These are phyloP conservation scores for Tetramorium simillimum DNA, from an alignment of 1,140 invertebrate genomes.

Conservation along the genomic window DNA sequence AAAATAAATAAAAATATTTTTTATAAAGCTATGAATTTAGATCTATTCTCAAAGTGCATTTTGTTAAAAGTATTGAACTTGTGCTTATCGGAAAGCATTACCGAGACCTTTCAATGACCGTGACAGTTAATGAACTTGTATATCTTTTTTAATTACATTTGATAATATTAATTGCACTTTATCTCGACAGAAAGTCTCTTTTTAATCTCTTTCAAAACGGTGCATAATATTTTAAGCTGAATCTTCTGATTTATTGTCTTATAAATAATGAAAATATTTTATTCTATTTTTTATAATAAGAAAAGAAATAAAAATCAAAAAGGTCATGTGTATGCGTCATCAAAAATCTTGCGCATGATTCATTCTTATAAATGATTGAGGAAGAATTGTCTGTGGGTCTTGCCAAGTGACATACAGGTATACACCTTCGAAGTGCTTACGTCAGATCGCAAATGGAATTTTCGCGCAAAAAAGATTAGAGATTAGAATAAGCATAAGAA, in stretches of 20 bases:
- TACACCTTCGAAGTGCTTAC: neutral
- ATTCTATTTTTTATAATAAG: neutral
- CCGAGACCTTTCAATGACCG: neutral
- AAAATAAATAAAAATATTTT: neutral
- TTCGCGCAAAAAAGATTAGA: neutral
- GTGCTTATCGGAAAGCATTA: neutral
- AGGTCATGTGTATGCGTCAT: neutral
- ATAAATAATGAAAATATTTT: neutral
- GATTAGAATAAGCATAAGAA: neutral
- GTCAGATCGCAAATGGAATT: constrained; percentile 11
- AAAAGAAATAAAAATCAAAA: constrained; percentile 3
- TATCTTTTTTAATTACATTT: neutral
- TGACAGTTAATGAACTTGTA: constrained; percentile 28
- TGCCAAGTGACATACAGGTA: neutral
- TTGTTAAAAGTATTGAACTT: neutral
- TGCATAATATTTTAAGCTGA: neutral
- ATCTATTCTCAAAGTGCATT: neutral
- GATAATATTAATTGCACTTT: constrained; percentile 9
- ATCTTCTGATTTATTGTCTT: neutral
- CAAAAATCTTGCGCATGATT: neutral
- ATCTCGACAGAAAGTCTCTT: neutral
- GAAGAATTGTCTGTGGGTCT: neutral
- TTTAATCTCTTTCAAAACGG: neutral
- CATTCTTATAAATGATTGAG: neutral
- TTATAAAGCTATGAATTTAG: neutral